phyloP scores from a whole-genome alignment of 2,888 invertebrate species.

The Drosophila robusta region DNA sequence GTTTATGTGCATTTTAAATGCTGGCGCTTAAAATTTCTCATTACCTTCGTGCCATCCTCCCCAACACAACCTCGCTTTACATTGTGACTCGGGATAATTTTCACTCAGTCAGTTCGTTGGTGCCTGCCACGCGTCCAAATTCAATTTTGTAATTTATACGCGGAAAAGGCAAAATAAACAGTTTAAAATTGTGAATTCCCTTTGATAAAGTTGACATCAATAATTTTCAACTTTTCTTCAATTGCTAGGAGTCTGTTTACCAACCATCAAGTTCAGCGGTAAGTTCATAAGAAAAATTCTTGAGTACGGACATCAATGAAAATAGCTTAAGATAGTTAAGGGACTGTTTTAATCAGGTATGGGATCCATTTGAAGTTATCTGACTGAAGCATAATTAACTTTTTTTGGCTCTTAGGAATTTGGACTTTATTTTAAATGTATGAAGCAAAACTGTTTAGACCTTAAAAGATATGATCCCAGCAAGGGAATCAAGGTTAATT shows the following conservation, averaged over 20 bases:
- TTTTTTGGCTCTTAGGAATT: too few relatives aligned
- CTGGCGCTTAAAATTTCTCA: conserved; percentile 18
- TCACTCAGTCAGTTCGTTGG: background rate
- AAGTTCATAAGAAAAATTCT: too few relatives aligned
- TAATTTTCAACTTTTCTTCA: background rate
- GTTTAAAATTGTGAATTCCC: conserved; percentile 28
- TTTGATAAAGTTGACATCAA: conserved; percentile 23
- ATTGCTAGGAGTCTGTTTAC: background rate
- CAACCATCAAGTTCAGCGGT: background rate
- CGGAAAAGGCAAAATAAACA: background rate
- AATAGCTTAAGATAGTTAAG: background rate
- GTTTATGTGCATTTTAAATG: conserved; percentile 70
- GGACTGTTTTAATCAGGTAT: too few relatives aligned
- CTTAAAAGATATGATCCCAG: background rate
- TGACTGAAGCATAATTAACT: too few relatives aligned
- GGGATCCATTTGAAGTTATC: too few relatives aligned
- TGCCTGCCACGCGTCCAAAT: conserved; percentile 18
- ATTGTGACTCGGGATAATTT: conserved; percentile 4
- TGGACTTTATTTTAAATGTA: too few relatives aligned
- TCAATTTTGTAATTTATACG: conserved; percentile 32
- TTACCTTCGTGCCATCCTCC: background rate
- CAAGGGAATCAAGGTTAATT: background rate
- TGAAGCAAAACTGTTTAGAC: background rate
- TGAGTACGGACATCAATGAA: background rate
- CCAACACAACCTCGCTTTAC: too few relatives aligned